Base-by-base conservation (phyloP, 2,888 invertebrate genomes). In the Heliconius cydno region DNA sequence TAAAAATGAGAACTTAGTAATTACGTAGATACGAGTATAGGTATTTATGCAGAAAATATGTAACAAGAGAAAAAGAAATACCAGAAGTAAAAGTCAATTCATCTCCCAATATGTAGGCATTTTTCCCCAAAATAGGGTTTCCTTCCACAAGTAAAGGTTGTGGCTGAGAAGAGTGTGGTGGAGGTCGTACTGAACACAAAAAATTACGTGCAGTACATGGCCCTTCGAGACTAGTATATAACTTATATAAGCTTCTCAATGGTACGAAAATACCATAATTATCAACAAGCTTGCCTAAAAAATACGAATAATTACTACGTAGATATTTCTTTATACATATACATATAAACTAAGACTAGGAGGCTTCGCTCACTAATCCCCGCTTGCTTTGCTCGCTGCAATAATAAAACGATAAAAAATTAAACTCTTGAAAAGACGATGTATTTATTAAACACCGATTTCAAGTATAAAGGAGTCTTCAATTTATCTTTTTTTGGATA, bases 151-250 rank as follows among this genome's bases (percentile, higher is more conserved):
- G 82, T 2, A 80, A 77, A 7, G 87, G 88, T 78, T 87, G 88
- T 6, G 85, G 83, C 25, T 81, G 74, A 9, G 83, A 67, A 77
- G 85, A 83, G 81, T 93, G 88, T 3, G 90, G 86, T 4, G 91
- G 86, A 19, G 85, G 85, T 15, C 90, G 91, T 38, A 90, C 87
- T 2, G 92, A 90, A 78, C 88, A 86, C 7, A 96, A 84, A 81
- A 95, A 92, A 38, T 86, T 85, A 22, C 92, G 90, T 22, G 93
- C 90, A 0, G 95, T 92, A 81, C 93, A 94, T 0, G 95, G 95
- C 82, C 95, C 94, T 19, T 95, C 95, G 65, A 95, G 84, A 46
- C 84, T 85, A 79, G 87, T 87, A 86, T 95, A 96, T 65, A 96
- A 86, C 67, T 88, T 84, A 83, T 96, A 96, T 15, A 92, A 85